A percentile compares a stretch with the other conserved stretches of the same genome.
These are phyloP conservation scores for Sapayoa aenigma DNA, from an alignment of 2,113 vertebrate species.

Conservation along the genomic window DNA sequence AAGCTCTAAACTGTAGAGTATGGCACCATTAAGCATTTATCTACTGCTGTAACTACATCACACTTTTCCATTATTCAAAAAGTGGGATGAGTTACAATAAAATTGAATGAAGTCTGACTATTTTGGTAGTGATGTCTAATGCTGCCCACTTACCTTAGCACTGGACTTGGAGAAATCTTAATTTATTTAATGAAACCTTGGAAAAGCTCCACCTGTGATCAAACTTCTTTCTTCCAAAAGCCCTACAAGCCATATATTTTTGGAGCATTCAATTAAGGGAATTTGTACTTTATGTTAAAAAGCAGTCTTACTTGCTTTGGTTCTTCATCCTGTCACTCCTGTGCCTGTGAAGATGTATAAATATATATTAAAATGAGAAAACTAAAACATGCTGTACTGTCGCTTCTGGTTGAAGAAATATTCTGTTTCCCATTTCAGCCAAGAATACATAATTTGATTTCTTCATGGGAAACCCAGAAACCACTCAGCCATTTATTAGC, in stretches of 20 bases:
- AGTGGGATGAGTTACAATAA: background rate
- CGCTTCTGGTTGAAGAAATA: background rate
- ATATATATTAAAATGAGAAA: background rate
- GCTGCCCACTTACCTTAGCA: background rate
- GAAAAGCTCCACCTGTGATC: background rate
- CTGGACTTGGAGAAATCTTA: conserved; percentile 15
- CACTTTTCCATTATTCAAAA: background rate
- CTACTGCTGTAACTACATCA: background rate
- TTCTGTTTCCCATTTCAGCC: background rate
- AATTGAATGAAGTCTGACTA: background rate
- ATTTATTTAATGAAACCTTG: conserved; percentile 19
- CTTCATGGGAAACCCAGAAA: background rate
- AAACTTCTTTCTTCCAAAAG: background rate
- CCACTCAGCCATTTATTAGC: background rate
- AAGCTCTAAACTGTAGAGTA: background rate
- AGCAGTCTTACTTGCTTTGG: background rate
- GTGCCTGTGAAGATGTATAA: background rate
- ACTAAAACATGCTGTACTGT: background rate
- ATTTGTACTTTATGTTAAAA: background rate
- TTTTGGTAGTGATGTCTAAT: background rate
- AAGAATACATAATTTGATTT: background rate
- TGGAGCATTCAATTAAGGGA: background rate
- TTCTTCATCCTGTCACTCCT: background rate
- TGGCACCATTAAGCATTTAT: background rate
- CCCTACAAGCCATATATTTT: background rate